Base-by-base conservation (phyloP, 2,113 vertebrate genomes). In the Neotragus pygmaeus region DNA sequence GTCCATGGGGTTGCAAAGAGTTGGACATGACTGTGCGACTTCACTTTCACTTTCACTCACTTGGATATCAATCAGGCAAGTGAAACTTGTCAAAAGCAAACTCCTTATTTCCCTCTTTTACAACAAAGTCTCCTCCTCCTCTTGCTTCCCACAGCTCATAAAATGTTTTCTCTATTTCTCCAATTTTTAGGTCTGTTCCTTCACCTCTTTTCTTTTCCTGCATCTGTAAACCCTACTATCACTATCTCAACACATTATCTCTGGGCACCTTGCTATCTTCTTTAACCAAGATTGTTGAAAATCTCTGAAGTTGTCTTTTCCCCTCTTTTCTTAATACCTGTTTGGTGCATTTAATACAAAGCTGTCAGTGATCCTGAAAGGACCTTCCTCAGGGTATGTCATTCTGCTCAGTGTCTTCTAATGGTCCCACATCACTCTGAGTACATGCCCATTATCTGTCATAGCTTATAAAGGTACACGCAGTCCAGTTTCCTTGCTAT, bases 371-470 rank as follows among this genome's bases (percentile, higher is more conserved):
- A 83, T 78, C 13, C 16, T 77, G 21, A 57, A 94, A 88, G 45
- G 51, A 39, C 49, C 36, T 83, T 73, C 23, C 43, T 55, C 39
- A n/a, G 75, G 43, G 14, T 28, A 30, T 49, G 43, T 16, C 43
- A 27, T 87, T 66, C 12, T 53, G 17, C 30, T 75, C 39, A 57
- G 21, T 57, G n/a, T 15, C 8, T 13, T 96, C 45, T 30, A 77
- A 58, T 9, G 73, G 5, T 11, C 3, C 7, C 3, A 7, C 15
- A 1, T 77, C 0, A 2, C 17, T 60, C 33, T 6, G n/a, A 39
- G 58, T 28, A 83, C 33, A 16, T 28, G 27, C 43, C 2, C 4
- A 25, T 36, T 30, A 7, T 19, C 33, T 62, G 25, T 1, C 0
- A 10, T 43, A n/a, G 17, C 33, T 30, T 33, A 11, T 30, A 88